Evolutionary conservation across 2,113 vertebrate species (phyloP).

Genomic region (Cyphomyrus plagiostoma): DNA sequence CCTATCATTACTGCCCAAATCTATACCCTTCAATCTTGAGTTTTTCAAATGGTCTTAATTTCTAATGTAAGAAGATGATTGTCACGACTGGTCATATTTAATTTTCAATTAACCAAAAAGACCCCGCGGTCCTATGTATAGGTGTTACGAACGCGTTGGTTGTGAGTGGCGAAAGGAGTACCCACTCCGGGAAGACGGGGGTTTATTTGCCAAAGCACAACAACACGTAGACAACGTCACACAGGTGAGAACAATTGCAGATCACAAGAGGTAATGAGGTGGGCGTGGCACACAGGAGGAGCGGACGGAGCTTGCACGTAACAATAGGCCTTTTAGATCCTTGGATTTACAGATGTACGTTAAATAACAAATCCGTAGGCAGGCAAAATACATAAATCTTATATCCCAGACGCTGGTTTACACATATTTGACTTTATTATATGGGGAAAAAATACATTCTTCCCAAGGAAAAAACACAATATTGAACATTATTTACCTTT

Average conservation of each 20-base stretch:
- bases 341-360: neutral
- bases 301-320: too few species aligned
- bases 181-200: too few species aligned
- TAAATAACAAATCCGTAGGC: neutral
- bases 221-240: too few species aligned
- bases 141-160: too few species aligned
- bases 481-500: neutral
- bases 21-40: neutral
- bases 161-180: too few species aligned
- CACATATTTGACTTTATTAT: neutral
- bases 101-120: neutral
- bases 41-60: neutral
- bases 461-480: neutral
- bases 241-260: too few species aligned
- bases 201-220: too few species aligned
- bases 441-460: neutral
- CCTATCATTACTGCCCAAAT: neutral
- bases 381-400: neutral
- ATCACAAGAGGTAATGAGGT: too few species aligned
- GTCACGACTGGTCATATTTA: too few species aligned
- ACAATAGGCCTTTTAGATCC: neutral
- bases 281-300: too few species aligned
- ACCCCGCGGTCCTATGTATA: neutral
- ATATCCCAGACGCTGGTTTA: neutral
- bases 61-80: neutral